Percentiles rank a stretch among this genome's conserved stretches.
Evolutionary conservation across 2,113 vertebrate genomes (phyloP).

Genomic region (Hippocampus comes): DNA sequence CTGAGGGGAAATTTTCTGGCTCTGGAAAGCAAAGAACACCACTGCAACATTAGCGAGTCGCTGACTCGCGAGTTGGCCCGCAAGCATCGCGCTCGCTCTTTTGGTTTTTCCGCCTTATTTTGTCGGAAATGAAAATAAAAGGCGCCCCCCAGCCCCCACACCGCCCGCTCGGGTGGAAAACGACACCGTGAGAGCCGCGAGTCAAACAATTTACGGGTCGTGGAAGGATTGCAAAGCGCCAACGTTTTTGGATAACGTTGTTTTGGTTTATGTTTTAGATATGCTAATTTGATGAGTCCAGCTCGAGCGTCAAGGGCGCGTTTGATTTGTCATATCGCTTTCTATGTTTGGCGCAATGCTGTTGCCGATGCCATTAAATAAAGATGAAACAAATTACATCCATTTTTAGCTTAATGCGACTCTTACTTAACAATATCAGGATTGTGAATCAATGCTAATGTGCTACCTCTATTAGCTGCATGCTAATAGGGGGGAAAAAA

Average conservation of each 20-base stretch:
- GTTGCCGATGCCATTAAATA: not conserved
- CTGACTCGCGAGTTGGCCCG: not conserved
- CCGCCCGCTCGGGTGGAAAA: too few species aligned
- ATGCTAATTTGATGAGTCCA: too few species aligned
- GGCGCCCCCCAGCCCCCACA: not conserved
- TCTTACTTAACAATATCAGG: too few species aligned
- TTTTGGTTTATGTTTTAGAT: not conserved
- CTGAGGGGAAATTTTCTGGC: not conserved
- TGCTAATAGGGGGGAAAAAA: too few species aligned
- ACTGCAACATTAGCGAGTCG: not conserved
- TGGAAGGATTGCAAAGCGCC: not conserved
- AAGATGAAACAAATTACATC: too few species aligned
- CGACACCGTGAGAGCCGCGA: conserved; percentile 1
- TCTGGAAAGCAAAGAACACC: not conserved
- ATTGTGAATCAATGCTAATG: too few species aligned
- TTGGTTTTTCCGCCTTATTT: not conserved
- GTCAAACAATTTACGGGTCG: not conserved
- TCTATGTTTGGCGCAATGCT: too few species aligned
- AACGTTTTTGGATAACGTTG: not conserved
- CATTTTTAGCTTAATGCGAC: too few species aligned
- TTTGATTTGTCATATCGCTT: too few species aligned
- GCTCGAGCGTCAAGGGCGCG: too few species aligned
- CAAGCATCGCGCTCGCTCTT: too few species aligned
- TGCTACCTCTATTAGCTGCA: too few species aligned
- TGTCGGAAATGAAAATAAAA: not conserved